Conservation (phyloP, 1,140 invertebrate genomes). For the Galendromus occidentalis region DNA sequence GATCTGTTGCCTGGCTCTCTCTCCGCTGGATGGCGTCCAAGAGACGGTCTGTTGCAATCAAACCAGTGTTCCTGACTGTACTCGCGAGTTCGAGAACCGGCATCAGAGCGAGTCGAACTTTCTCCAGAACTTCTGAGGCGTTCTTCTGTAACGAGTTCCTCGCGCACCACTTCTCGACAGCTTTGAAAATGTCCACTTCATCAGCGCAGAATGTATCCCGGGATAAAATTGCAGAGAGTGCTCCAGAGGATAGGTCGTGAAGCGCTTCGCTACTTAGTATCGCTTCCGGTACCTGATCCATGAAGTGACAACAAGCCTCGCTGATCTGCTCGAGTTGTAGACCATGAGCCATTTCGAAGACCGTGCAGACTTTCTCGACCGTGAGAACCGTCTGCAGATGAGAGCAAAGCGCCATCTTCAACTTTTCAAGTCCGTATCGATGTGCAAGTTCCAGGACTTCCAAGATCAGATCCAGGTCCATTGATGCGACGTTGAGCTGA, state of each 20-base stretch:
- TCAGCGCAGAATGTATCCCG: constrained; percentile 85
- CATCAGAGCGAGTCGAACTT: constrained; percentile 68
- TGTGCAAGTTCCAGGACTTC: constrained; percentile 73
- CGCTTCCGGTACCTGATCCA: constrained; percentile 65
- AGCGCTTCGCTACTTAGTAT: constrained; percentile 67
- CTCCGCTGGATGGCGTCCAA: constrained; percentile 71
- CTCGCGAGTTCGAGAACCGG: constrained; percentile 62
- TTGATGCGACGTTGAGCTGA: constrained; percentile 50
- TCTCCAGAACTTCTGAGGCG: constrained; percentile 21
- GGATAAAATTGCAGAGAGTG: constrained; percentile 46
- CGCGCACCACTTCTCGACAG: constrained; percentile 55
- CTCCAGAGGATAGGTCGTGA: constrained; percentile 47
- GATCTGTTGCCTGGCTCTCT: constrained; percentile 46
- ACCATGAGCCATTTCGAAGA: constrained; percentile 67
- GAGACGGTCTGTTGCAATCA: constrained; percentile 68
- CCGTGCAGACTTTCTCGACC: constrained; percentile 69
- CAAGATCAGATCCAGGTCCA: constrained; percentile 51
- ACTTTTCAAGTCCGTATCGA: constrained; percentile 78
- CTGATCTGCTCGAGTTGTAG: constrained; percentile 43
- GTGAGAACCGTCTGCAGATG: constrained; percentile 69
- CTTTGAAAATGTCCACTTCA: constrained; percentile 83
- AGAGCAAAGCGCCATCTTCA: constrained; percentile 75
- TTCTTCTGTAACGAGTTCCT: constrained; percentile 14
- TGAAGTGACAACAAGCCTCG: constrained; percentile 45
- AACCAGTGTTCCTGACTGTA: constrained; percentile 56